A percentile compares a stretch with the other conserved stretches of the same genome.
Evolutionary conservation across 2,797 vertebrate genomes (phyloP).

Genomic region (Myotis findleyi): DNA sequence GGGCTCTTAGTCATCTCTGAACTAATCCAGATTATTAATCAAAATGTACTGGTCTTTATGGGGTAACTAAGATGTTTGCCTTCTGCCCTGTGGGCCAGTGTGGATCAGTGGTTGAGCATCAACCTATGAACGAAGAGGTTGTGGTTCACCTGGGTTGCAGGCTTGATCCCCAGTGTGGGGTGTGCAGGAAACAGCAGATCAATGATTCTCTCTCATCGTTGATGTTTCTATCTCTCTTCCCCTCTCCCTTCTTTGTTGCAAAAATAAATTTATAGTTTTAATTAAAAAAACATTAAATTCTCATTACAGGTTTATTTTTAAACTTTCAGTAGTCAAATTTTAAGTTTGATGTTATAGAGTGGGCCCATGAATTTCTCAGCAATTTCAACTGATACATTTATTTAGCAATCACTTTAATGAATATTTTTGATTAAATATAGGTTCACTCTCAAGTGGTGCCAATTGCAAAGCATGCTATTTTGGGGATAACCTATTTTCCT

Average conservation of each 20-base stretch:
- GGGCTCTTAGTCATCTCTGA: neutral
- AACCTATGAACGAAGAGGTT: too few relatives aligned
- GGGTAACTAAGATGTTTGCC: neutral
- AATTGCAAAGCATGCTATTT: neutral
- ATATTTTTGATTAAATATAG: neutral
- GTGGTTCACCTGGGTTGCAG: too few relatives aligned
- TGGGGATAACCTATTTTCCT: neutral
- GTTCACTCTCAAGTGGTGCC: neutral
- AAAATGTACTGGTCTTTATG: neutral
- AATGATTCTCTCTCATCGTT: too few relatives aligned
- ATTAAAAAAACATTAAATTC: neutral
- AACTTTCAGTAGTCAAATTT: neutral
- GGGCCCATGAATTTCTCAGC: neutral
- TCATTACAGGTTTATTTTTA: neutral
- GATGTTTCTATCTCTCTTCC: too few relatives aligned
- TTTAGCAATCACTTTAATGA: neutral
- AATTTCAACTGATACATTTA: neutral
- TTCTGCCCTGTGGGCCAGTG: neutral
- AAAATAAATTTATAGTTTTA: conserved; percentile 21
- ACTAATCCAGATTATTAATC: neutral
- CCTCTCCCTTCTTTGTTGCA: neutral
- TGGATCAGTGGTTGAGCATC: too few relatives aligned
- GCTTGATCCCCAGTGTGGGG: too few relatives aligned
- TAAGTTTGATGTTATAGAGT: neutral
- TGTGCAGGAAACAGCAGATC: too few relatives aligned